Percentiles rank a stretch among this genome's conserved stretches.
These are phyloP conservation scores for Panzeria rudis DNA, from an alignment of 2,888 invertebrate species.

Conservation along the genomic window DNA sequence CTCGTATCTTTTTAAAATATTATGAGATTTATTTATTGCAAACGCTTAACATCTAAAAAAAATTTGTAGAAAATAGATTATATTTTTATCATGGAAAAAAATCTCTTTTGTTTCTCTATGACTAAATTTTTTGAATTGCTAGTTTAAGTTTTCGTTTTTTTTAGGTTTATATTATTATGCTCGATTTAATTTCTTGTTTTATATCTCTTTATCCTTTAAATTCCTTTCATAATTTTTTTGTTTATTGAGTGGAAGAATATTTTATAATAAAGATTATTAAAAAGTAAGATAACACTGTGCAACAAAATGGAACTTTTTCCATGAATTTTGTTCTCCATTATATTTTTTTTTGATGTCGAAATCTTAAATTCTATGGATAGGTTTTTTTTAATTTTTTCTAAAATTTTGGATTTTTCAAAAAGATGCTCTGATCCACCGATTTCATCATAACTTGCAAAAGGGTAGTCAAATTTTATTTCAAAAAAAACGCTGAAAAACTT, in stretches of 20 bases:
- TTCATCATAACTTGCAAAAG: too few species aligned
- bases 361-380: too few species aligned
- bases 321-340: too few species aligned
- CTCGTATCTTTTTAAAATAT: too few species aligned
- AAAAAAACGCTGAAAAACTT: too few species aligned
- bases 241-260: not conserved
- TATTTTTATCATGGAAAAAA: not conserved
- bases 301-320: too few species aligned
- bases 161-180: conserved; percentile 6
- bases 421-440: too few species aligned
- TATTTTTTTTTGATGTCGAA: too few species aligned
- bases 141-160: conserved; percentile 1
- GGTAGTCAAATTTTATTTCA: too few species aligned
- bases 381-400: too few species aligned
- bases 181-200: conserved; percentile 24
- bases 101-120: conserved; percentile 9
- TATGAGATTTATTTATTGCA: not conserved
- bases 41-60: not conserved
- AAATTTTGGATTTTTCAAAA: too few species aligned
- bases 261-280: not conserved
- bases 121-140: conserved; percentile 26
- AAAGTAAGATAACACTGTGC: not conserved
- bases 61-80: not conserved
- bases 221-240: conserved; percentile 10
- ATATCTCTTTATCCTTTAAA: not conserved